Evolutionary conservation across 2,113 vertebrate species (phyloP), one percentile per base, ranked within the genome.

Genomic region (Eulemur rufifrons): DNA sequence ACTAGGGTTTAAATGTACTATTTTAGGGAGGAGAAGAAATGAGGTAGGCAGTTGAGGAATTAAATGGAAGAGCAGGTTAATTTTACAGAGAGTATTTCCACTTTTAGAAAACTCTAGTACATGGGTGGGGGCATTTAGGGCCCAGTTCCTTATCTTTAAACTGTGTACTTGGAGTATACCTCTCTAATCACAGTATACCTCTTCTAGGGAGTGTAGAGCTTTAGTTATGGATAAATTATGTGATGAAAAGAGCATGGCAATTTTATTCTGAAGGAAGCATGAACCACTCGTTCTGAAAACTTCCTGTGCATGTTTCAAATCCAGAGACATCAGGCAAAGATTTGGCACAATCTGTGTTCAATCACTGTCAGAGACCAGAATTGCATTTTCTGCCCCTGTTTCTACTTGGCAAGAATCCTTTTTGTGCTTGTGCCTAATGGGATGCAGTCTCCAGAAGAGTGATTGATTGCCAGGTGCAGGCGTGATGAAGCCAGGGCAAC

Each of bases 401-500:
- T 92, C 66, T 96, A 47, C 4, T 94, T 97, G 95, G 56, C 92
- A 69, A 76, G 82, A 91, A 69, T 81, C 61, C 39, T 85, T 91
- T 89, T 56, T 95, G 64, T 73, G 68, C 76, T 71, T 52, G 17
- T 94, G 66, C 68, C 66, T 92, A 83, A 94, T 81, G 80, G 66
- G 69, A 73, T 59, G 13, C 52, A 32, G 52, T 81, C 88, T 94
- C 50, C 50, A 96, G 63, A 91, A 32, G 45, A 80, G 77, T 50
- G 47, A 97, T 64, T 86, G 91, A 95, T 86, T 84, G 95, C 83
- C 89, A 95, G 85, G 82, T 92, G 73, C 84, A 85, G 91, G 27
- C 6, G 0, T 86, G n/a, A 95, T 86, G 50, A 90, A 94, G 73
- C 61, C 68, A 64, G 54, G 32, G 59, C 42, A 47, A 80, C 59